phyloP scores from a whole-genome alignment of 2,113 vertebrate genomes.

The Lethenteron reissneri region DNA sequence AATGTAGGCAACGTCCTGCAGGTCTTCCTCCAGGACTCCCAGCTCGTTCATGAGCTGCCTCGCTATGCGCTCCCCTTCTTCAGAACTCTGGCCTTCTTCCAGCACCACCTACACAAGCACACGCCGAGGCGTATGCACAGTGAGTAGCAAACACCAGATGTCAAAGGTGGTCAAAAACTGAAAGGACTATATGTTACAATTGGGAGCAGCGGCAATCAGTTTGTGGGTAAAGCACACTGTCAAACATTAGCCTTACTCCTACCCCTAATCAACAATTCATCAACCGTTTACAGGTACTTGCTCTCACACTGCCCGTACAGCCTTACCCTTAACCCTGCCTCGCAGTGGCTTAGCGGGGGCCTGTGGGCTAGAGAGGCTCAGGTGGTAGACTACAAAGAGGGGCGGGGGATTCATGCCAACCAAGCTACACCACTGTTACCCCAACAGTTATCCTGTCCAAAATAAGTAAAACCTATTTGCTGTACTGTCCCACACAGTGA shows the following conservation, averaged over 20 bases:
- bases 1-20: constrained; percentile 40
- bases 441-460: not conserved
- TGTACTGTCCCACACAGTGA: not conserved
- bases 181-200: not conserved
- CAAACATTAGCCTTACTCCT: no score
- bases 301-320: no score
- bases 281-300: no score
- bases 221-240: no score
- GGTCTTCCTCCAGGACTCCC: constrained; percentile 23
- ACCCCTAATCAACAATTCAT: no score
- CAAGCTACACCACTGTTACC: no score
- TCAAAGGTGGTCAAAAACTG: constrained; percentile 1
- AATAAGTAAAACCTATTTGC: no score
- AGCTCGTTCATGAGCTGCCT: constrained; percentile 30
- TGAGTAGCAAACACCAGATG: not conserved
- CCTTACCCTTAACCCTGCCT: no score
- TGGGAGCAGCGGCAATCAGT: no score
- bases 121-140: not conserved
- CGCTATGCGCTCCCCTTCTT: constrained; percentile 32
- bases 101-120: constrained; percentile 31
- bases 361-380: not conserved
- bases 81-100: constrained; percentile 24
- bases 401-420: no score
- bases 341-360: no score
- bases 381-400: not conserved